phyloP scores from a whole-genome alignment of 2,888 invertebrate genomes.

The Drosophila stalkeri region DNA sequence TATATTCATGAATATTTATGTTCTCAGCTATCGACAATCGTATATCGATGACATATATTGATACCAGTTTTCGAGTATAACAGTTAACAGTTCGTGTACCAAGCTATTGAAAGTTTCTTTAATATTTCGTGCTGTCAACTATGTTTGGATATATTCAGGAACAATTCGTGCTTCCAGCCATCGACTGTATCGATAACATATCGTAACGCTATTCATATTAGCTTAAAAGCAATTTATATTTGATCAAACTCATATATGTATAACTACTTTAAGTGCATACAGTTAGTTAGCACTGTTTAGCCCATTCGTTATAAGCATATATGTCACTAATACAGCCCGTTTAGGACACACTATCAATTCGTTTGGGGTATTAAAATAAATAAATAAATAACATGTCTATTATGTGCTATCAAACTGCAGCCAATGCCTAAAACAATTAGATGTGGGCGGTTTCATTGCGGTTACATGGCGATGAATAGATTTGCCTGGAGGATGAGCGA shows the following conservation, averaged over 20 bases:
- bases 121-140: background rate
- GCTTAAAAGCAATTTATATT: background rate
- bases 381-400: slow-evolving; percentile 63
- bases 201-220: too few relatives aligned
- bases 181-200: too few relatives aligned
- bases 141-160: background rate
- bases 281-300: background rate
- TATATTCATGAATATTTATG: background rate
- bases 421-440: slow-evolving; percentile 58
- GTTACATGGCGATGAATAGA: background rate
- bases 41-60: too few relatives aligned
- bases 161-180: background rate
- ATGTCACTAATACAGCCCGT: background rate
- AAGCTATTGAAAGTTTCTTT: background rate
- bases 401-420: slow-evolving; percentile 71
- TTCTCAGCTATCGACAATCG: too few relatives aligned
- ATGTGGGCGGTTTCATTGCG: slow-evolving; percentile 18
- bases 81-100: background rate
- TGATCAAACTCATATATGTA: background rate
- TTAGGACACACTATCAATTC: background rate
- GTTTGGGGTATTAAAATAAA: slow-evolving; percentile 20
- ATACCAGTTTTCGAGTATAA: background rate
- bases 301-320: background rate
- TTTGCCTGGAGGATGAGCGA: background rate
- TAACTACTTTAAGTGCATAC: background rate